Conservation (phyloP, 1,140 invertebrate species). For the Centruroides sculpturatus region DNA sequence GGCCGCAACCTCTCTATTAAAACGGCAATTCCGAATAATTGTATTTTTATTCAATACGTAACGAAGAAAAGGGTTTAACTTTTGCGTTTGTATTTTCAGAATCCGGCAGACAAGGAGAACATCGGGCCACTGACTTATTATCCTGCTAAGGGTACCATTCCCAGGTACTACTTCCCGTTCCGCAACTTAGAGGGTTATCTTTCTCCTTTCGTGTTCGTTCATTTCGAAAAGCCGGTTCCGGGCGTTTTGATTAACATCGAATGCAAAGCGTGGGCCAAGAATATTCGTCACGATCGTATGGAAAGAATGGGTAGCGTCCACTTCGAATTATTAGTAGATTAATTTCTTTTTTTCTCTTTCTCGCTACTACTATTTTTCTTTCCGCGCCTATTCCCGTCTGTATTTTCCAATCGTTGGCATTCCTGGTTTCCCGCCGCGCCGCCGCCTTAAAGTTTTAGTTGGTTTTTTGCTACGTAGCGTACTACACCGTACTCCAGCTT, state of each 20-base stretch:
- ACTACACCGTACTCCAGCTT: too few relatives aligned
- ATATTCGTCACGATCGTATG: constrained; percentile 72
- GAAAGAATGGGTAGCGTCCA: constrained; percentile 83
- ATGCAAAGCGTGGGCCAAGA: constrained; percentile 90
- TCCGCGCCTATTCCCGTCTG: too few relatives aligned
- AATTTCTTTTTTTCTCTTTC: constrained; percentile 28
- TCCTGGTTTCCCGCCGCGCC: too few relatives aligned
- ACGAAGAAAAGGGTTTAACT: too few relatives aligned
- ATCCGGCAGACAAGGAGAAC: constrained; percentile 73
- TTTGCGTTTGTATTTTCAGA: constrained; percentile 27
- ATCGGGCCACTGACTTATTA: constrained; percentile 61
- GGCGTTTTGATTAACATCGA: constrained; percentile 88
- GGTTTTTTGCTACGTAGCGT: too few relatives aligned
- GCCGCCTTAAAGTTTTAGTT: too few relatives aligned
- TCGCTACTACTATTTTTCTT: too few relatives aligned
- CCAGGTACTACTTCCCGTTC: constrained; percentile 69
- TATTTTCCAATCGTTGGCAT: too few relatives aligned
- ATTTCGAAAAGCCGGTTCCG: constrained; percentile 61
- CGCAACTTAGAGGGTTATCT: constrained; percentile 59
- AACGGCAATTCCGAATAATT: too few relatives aligned
- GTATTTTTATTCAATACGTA: too few relatives aligned
- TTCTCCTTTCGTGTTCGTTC: constrained; percentile 71
- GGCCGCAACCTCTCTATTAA: too few relatives aligned
- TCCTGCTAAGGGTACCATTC: constrained; percentile 40
- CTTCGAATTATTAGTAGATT: constrained; percentile 89